Percentiles rank a stretch among this genome's conserved stretches.
phyloP scores from a whole-genome alignment of 2,113 vertebrate species.

The Trematocara nigrifrons region DNA sequence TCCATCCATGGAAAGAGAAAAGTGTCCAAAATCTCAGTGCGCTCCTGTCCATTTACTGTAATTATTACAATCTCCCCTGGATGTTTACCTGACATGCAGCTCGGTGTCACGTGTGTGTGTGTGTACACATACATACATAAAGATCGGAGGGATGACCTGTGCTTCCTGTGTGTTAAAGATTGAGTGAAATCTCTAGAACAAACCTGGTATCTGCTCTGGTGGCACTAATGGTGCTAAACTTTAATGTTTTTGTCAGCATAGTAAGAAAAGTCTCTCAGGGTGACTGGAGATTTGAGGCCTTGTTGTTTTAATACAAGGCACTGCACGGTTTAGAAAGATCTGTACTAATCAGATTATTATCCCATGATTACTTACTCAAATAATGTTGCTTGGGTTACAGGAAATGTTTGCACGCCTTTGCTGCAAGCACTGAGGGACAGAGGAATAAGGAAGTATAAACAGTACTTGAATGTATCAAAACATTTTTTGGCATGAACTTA shows the following conservation, averaged over 20 bases:
- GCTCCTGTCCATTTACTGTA: not conserved
- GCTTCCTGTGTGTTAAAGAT: constrained; percentile 96
- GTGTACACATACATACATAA: constrained; percentile 63
- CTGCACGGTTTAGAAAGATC: not conserved
- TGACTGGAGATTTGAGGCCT: accelerated
- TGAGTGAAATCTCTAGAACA: constrained; percentile 89
- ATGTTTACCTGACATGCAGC: not conserved
- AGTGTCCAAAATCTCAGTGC: not conserved
- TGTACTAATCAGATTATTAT: too few species aligned
- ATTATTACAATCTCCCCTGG: not conserved
- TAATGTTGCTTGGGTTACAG: not conserved
- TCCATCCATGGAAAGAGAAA: too few species aligned
- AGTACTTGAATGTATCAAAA: too few species aligned
- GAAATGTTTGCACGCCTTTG: not conserved
- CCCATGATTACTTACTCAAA: accelerated
- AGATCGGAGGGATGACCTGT: constrained; percentile 93
- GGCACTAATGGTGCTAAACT: constrained; percentile 79
- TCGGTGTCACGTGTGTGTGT: accelerated
- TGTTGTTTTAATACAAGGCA: accelerated
- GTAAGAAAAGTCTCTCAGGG: not conserved
- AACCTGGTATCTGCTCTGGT: constrained; percentile 89
- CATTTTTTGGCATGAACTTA: too few species aligned
- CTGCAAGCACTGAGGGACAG: too few species aligned
- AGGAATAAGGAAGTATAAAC: not conserved
- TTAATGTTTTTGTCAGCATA: not conserved